These are phyloP conservation scores for Pristionchus arcanus DNA, from an alignment of 2,888 invertebrate genomes.

Conservation along the genomic window DNA sequence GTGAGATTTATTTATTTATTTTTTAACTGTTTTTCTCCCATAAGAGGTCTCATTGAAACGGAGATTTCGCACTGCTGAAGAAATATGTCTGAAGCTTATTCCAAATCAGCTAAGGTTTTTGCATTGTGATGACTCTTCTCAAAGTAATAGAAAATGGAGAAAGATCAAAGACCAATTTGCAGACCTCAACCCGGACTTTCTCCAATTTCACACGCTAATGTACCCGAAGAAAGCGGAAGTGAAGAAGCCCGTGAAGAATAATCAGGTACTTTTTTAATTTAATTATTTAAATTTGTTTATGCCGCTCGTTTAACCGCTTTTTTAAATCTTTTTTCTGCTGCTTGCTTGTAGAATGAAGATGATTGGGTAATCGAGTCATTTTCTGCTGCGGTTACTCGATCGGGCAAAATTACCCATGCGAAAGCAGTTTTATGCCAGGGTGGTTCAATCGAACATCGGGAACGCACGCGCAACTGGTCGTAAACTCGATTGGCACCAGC, in stretches of 20 bases:
- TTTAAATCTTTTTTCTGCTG: background rate
- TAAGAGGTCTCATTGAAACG: too few relatives aligned
- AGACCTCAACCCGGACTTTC: conserved; percentile 53
- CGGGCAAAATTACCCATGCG: background rate
- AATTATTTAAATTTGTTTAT: background rate
- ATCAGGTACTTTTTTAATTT: conserved; percentile 13
- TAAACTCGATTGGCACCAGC: background rate
- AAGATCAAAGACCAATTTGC: background rate
- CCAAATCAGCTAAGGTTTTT: too few relatives aligned
- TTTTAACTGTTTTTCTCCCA: too few relatives aligned
- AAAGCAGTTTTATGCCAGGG: background rate
- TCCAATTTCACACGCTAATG: conserved; percentile 56
- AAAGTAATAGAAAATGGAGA: too few relatives aligned
- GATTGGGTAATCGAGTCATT: background rate
- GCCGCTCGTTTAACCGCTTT: background rate
- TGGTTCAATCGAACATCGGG: background rate
- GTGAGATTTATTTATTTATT: too few relatives aligned
- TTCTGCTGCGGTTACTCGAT: too few relatives aligned
- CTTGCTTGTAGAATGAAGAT: background rate
- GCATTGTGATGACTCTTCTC: too few relatives aligned
- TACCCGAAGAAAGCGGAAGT: conserved; percentile 35
- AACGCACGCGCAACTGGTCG: background rate
- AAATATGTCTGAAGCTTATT: too few relatives aligned
- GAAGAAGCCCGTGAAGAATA: conserved; percentile 43
- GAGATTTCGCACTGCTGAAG: too few relatives aligned